Base-by-base conservation (phyloP, 2,113 vertebrate genomes). In the Hippocampus guttulatus region DNA sequence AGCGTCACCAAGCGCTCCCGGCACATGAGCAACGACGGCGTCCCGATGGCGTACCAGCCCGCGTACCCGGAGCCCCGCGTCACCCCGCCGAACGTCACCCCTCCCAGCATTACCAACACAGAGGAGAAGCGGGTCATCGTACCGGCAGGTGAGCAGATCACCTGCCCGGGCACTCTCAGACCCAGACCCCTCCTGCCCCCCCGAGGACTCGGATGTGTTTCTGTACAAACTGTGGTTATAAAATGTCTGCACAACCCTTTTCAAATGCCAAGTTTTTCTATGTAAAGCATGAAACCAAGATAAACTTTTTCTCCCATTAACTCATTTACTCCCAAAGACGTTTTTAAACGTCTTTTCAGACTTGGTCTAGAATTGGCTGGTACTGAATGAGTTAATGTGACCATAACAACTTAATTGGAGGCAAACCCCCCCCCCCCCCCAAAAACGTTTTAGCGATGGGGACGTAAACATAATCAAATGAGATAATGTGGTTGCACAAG, bases 101-200 rank as follows among this genome's bases (percentile, higher is more conserved):
- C 88, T 0, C 84, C 87, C 73, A 92, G 80, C 84, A 90, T 61
- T 30, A 61, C 55, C 49, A 21, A 61, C 85, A 87, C 89, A 0
- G 93, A 95, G 68, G 94, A 95, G 85, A 95, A 94, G 87, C 91
- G 94, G 76, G 94, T 95, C 78, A 94, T 95, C 8, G 93, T 95
- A 5, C 94, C 93, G 0, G 93, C 94, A 83, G 93, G 94, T 95
- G 65, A 88, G 84, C 49, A 47, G 10, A 11, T 2, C 12, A 51
- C 65, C 43, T 12, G 47, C 11, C 1, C 43, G 2, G 15, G 33
- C 27, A 47, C 65, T n/a, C 47, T 23, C 61, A 25, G 3, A 27
- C 23, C 23, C 55, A 52, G 65, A 49, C 25, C 15, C 55, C 70
- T 3, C 33, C 33, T 38, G 33, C 0, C 5, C 5, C 33, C 5